A percentile compares a stretch with the other conserved stretches of the same genome.
phyloP scores from a whole-genome alignment of 2,113 vertebrate species.

The chimpanzee (Pan troglodytes) region NHGRI_mPanTro3-v2.1_pri NC_072398.2:139119001-139119500 shows the following conservation, averaged over 20 bases:
- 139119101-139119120: neutral
- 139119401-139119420: neutral
- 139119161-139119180: slow-evolving; percentile 24
- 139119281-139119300: neutral
- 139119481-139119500: neutral
- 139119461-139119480: neutral
- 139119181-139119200: too few species aligned
- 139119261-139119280: neutral
- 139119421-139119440: neutral
- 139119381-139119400: neutral
- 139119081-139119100: slow-evolving; percentile 47
- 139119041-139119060: neutral
- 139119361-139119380: neutral
- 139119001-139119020: slow-evolving; percentile 72
- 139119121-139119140: neutral
- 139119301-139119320: neutral
- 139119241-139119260: neutral
- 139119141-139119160: slow-evolving; percentile 1
- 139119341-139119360: neutral
- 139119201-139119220: neutral
- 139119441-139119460: neutral
- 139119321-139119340: neutral
- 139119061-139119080: slow-evolving; percentile 36
- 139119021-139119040: slow-evolving; percentile 73
- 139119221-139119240: neutral